Percentiles rank a stretch among this genome's conserved stretches.
Conservation (phyloP, 2,888 invertebrate species). For the Lamellibrachia columna region DNA sequence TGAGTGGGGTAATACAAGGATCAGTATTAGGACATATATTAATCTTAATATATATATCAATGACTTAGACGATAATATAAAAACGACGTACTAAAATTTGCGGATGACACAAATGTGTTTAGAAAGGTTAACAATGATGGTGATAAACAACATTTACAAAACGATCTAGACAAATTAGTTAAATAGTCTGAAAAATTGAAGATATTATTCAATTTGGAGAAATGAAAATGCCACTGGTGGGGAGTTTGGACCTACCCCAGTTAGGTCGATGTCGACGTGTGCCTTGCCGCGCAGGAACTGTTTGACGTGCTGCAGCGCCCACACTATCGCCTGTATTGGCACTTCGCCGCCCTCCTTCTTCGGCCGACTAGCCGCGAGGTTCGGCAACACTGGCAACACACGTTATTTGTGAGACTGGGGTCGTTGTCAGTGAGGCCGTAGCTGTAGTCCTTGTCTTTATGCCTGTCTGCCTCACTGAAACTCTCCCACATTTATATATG, state of each 20-base stretch:
- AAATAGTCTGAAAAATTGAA: neutral
- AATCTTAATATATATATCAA: too few relatives aligned
- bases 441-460: neutral
- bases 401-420: neutral
- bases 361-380: constrained; percentile 26
- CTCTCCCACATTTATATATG: neutral
- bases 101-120: too few relatives aligned
- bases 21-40: too few relatives aligned
- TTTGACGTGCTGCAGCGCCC: constrained; percentile 38
- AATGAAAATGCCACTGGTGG: neutral
- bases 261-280: constrained; percentile 42
- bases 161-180: too few relatives aligned
- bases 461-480: neutral
- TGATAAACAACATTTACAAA: too few relatives aligned
- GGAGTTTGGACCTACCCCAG: constrained; percentile 18
- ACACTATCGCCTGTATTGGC: constrained; percentile 39
- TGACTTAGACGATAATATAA: too few relatives aligned
- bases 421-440: neutral
- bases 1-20: too few relatives aligned
- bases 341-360: constrained; percentile 37
- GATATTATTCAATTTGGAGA: neutral
- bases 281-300: constrained; percentile 35
- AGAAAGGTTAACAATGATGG: too few relatives aligned
- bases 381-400: constrained; percentile 32
- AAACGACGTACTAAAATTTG: too few relatives aligned